Conservation (phyloP, 2,888 invertebrate genomes). For the Nasonovia ribisnigri region DNA sequence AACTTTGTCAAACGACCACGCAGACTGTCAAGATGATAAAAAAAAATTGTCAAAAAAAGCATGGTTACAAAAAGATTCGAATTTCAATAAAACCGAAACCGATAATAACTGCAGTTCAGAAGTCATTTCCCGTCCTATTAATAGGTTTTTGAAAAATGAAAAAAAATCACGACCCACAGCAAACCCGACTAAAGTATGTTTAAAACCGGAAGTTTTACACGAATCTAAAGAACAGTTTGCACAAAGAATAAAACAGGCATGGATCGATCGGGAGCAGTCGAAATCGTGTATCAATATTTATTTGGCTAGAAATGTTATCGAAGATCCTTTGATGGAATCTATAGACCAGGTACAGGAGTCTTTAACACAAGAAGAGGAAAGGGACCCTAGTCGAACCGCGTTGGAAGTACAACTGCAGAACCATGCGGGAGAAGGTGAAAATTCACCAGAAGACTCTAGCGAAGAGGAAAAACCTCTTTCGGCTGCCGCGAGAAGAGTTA, state of each 20-base stretch:
- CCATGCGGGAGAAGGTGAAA: slow-evolving; percentile 14
- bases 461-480: slow-evolving; percentile 56
- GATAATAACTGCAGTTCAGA: slow-evolving; percentile 32
- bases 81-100: slow-evolving; percentile 54
- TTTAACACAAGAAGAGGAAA: background rate
- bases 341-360: background rate
- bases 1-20: background rate
- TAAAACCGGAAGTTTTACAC: slow-evolving; percentile 43
- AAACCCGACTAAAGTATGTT: slow-evolving; percentile 56
- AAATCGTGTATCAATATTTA: slow-evolving; percentile 61
- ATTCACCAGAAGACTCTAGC: slow-evolving; percentile 33
- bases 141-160: slow-evolving; percentile 51
- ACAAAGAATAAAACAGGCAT: slow-evolving; percentile 72
- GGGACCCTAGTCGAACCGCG: slow-evolving; percentile 15
- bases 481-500: slow-evolving; percentile 59
- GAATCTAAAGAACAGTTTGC: slow-evolving; percentile 71
- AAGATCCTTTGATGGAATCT: slow-evolving; percentile 44
- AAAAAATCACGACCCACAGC: slow-evolving; percentile 46
- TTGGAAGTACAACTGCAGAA: slow-evolving; percentile 46
- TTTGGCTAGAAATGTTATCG: slow-evolving; percentile 56
- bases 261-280: slow-evolving; percentile 71
- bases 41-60: slow-evolving; percentile 36
- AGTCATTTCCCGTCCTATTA: slow-evolving; percentile 31
- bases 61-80: slow-evolving; percentile 49
- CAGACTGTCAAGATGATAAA: slow-evolving; percentile 36